A percentile compares a stretch with the other conserved stretches of the same genome.
Evolutionary conservation across 1,140 invertebrate species (phyloP).

Genomic region (Thereuonema tuberculata): DNA sequence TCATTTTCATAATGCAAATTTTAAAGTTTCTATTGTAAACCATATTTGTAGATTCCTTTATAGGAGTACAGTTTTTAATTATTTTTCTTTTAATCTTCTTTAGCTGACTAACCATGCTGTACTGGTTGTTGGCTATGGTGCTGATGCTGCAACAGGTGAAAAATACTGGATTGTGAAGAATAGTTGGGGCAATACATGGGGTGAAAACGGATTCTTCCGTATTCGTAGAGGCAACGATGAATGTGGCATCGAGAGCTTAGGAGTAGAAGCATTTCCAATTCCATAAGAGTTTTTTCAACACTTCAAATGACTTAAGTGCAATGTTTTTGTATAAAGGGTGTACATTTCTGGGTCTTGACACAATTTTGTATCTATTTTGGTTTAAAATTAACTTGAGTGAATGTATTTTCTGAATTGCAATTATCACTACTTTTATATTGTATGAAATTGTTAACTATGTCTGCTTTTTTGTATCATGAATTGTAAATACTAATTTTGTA

Average conservation of each 20-base stretch:
- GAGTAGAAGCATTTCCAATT: slow-evolving; percentile 24
- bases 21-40: background rate
- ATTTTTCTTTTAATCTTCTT: background rate
- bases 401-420: too few relatives aligned
- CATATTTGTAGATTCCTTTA: too few relatives aligned
- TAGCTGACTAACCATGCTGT: slow-evolving; percentile 37
- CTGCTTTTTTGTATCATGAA: too few relatives aligned
- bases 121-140: slow-evolving; percentile 39
- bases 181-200: slow-evolving; percentile 42
- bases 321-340: too few relatives aligned
- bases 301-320: too few relatives aligned
- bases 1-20: background rate
- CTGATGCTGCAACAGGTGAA: slow-evolving; percentile 24
- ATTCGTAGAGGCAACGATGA: slow-evolving; percentile 40
- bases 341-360: too few relatives aligned
- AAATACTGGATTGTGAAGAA: slow-evolving; percentile 37
- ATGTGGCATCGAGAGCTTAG: slow-evolving; percentile 32
- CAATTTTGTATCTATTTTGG: too few relatives aligned
- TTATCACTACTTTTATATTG: too few relatives aligned
- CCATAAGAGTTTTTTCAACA: too few relatives aligned
- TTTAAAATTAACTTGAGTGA: too few relatives aligned
- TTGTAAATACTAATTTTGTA: too few relatives aligned
- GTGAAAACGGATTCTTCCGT: slow-evolving; percentile 38
- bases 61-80: background rate
- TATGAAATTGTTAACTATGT: too few relatives aligned